A percentile compares a stretch with the other conserved stretches of the same genome.
Conservation (phyloP, 1,140 invertebrate species). For the Metaphire vulgaris region DNA sequence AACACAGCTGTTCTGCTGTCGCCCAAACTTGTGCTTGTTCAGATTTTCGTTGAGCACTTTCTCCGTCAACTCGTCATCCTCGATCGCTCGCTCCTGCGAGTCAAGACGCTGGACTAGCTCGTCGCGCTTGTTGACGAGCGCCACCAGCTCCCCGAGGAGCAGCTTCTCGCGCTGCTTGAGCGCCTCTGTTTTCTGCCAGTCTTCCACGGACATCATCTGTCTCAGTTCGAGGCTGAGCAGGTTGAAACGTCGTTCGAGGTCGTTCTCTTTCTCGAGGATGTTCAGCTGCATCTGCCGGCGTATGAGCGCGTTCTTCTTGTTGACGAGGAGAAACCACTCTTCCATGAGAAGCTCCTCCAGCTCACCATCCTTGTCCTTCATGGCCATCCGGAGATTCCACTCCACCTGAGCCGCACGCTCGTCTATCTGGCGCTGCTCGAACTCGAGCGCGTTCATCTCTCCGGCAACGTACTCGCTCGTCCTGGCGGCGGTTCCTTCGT, state of each 20-base stretch:
- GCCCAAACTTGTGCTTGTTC: neutral
- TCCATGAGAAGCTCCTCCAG: conserved; percentile 61
- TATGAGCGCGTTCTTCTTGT: conserved; percentile 91
- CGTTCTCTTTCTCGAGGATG: conserved; percentile 78
- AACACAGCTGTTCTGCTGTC: conserved; percentile 15
- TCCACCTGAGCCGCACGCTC: conserved; percentile 77
- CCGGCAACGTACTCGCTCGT: conserved; percentile 64
- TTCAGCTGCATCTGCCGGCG: conserved; percentile 92
- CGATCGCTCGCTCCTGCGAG: conserved; percentile 78
- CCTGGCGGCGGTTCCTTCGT: neutral
- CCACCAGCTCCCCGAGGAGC: conserved; percentile 74
- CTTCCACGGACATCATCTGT: conserved; percentile 79
- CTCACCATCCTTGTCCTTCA: conserved; percentile 62
- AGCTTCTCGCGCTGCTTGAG: conserved; percentile 79
- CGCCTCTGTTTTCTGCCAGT: conserved; percentile 85
- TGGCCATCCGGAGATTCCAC: conserved; percentile 73
- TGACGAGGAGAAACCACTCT: conserved; percentile 86
- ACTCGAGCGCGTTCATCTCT: conserved; percentile 77
- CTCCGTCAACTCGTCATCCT: conserved; percentile 2
- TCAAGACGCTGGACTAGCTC: conserved; percentile 90
- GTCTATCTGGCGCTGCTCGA: conserved; percentile 85
- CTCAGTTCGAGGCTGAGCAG: conserved; percentile 79
- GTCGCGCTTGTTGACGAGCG: conserved; percentile 88
- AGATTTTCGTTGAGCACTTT: conserved; percentile 2
- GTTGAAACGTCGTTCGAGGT: conserved; percentile 78